phyloP scores from a whole-genome alignment of 1,140 invertebrate genomes.

The Tribolium madens region DNA sequence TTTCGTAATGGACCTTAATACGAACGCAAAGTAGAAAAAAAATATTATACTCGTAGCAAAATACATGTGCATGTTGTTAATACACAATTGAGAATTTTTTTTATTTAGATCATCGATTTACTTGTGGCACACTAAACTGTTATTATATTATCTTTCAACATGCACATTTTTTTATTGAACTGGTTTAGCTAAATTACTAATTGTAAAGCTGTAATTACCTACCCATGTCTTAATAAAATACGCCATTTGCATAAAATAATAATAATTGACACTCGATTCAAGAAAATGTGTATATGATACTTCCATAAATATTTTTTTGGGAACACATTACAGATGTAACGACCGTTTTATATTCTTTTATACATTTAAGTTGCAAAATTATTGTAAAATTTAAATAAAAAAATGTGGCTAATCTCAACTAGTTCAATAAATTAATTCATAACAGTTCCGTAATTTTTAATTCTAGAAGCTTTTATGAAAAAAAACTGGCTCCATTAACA shows the following conservation, averaged over 20 bases:
- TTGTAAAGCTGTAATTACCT: neutral
- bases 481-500: neutral
- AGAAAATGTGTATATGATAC: neutral
- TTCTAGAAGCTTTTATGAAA: neutral
- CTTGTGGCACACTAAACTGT: neutral
- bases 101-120: too few species aligned
- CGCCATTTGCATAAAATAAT: neutral
- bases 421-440: neutral
- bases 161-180: neutral
- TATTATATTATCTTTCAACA: neutral
- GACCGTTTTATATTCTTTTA: too few species aligned
- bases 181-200: neutral
- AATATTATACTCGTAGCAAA: too few species aligned
- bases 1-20: too few species aligned
- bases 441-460: neutral
- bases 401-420: neutral
- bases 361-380: neutral
- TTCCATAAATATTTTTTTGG: neutral
- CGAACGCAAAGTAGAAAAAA: too few species aligned
- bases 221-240: neutral
- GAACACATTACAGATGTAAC: neutral
- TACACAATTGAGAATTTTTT: too few species aligned
- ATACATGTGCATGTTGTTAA: too few species aligned
- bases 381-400: neutral
- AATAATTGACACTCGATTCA: neutral